Evolutionary conservation across 2,113 vertebrate species (phyloP).

Genomic region (Terrapene triunguis): DNA sequence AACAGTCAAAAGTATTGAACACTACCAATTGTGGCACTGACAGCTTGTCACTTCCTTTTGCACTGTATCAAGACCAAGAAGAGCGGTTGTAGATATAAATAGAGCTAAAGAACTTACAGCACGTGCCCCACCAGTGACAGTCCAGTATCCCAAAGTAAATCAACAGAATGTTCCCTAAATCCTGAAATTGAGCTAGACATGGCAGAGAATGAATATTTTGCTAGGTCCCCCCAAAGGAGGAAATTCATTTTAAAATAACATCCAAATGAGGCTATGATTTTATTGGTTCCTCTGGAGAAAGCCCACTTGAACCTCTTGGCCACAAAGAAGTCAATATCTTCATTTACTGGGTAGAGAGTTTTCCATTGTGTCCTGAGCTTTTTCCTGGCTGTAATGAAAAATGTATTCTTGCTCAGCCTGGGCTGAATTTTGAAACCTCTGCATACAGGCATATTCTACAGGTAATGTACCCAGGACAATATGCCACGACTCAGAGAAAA

Average conservation of each 20-base stretch:
- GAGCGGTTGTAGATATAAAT: background rate
- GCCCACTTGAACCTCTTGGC: rapidly evolving
- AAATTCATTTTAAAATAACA: background rate
- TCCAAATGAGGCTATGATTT: background rate
- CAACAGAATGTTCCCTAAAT: background rate
- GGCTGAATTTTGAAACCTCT: background rate
- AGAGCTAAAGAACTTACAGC: background rate
- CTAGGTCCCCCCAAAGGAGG: background rate
- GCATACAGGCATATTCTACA: background rate
- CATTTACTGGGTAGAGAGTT: background rate
- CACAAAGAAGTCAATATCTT: background rate
- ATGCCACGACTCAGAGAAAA: background rate
- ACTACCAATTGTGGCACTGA: background rate
- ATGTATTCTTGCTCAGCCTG: rapidly evolving
- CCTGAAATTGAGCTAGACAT: background rate
- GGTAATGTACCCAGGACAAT: rapidly evolving
- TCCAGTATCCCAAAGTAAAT: background rate
- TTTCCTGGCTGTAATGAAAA: background rate
- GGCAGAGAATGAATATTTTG: background rate
- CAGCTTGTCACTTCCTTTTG: background rate
- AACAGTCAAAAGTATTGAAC: background rate
- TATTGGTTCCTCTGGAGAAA: background rate
- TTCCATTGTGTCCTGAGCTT: rapidly evolving
- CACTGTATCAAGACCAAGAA: background rate
- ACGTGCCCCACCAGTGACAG: background rate